Conservation (phyloP, 2,113 vertebrate genomes). For the Acanthochromis polyacanthus region DNA sequence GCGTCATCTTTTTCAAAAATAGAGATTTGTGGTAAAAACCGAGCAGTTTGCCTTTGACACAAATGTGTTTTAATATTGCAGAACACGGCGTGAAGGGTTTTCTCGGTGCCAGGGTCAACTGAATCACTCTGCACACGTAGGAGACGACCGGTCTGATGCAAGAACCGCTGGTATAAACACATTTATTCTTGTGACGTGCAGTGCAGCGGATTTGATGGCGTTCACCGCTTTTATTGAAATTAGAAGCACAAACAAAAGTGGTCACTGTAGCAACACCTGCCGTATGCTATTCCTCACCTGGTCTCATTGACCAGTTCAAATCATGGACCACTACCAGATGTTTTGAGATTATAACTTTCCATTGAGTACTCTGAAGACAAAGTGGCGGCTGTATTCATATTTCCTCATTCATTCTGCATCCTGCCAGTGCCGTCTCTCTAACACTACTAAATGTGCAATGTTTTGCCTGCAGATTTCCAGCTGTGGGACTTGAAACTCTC, state of each 20-base stretch:
- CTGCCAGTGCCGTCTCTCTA: not conserved
- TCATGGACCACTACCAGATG: not conserved
- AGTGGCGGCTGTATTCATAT: not conserved
- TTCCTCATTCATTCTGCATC: not conserved
- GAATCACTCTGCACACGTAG: conserved; percentile 27
- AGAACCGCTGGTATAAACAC: not conserved
- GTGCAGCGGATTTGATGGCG: not conserved
- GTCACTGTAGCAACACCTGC: not conserved
- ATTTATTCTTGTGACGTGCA: not conserved
- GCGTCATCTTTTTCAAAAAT: not conserved
- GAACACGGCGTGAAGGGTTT: conserved; percentile 17
- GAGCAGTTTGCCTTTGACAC: conserved; percentile 35
- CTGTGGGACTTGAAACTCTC: no score
- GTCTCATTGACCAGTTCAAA: not conserved
- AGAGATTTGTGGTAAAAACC: conserved; percentile 35
- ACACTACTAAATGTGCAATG: no score
- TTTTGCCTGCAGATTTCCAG: no score
- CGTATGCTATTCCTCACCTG: not conserved
- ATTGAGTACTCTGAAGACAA: not conserved
- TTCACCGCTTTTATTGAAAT: not conserved
- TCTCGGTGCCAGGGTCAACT: conserved; percentile 23
- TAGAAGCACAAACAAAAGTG: not conserved
- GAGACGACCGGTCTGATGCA: conserved; percentile 11
- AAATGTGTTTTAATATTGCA: conserved; percentile 37
- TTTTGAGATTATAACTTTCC: not conserved